These are phyloP conservation scores for Aphis craccivora DNA, from an alignment of 1,140 invertebrate species.

Conservation along the genomic window DNA sequence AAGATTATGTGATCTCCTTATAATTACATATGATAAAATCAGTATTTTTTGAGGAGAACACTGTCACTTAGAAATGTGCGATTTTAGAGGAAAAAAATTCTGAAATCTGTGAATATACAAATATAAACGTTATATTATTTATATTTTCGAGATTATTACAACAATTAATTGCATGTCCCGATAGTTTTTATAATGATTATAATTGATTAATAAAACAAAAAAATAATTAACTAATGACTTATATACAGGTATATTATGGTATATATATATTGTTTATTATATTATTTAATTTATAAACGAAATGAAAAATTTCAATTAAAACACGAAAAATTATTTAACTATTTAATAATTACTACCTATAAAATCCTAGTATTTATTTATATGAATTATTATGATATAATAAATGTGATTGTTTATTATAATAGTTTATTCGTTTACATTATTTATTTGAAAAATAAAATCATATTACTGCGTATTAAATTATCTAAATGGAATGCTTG, in stretches of 20 bases:
- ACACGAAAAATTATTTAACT: background rate
- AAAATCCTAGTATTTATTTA: background rate
- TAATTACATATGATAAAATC: too few relatives aligned
- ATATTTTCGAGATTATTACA: fast-evolving
- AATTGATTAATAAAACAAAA: background rate
- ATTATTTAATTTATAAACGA: background rate
- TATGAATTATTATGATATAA: background rate
- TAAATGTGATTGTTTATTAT: background rate
- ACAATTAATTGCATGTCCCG: background rate
- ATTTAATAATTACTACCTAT: slow-evolving; percentile 1
- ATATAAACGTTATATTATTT: too few relatives aligned
- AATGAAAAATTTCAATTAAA: background rate
- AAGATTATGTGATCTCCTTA: too few relatives aligned
- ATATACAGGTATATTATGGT: too few relatives aligned
- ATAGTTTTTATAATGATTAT: background rate
- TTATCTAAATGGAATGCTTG: background rate
- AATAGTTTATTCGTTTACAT: background rate
- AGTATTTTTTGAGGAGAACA: too few relatives aligned
- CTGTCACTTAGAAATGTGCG: too few relatives aligned
- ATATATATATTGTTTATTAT: background rate
- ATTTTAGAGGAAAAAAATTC: too few relatives aligned
- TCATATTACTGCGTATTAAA: background rate
- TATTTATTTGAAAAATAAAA: too few relatives aligned
- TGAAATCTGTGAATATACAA: too few relatives aligned
- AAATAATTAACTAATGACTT: background rate